These are phyloP conservation scores for Rhagoletis zephyria DNA, from an alignment of 1,140 invertebrate species.

Conservation along the genomic window DNA sequence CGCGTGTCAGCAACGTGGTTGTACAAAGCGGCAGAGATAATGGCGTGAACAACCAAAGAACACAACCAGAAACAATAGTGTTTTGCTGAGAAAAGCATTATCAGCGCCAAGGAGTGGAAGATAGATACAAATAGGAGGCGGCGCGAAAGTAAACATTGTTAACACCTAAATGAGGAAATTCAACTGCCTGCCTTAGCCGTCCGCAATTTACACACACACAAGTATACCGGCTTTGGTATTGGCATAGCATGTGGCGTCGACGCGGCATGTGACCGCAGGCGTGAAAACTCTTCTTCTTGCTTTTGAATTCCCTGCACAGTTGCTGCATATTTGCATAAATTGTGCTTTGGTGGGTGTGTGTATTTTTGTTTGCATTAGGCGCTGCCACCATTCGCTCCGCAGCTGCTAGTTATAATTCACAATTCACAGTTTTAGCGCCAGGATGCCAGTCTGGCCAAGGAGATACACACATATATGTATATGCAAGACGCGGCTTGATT, in stretches of 20 bases:
- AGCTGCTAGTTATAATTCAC: conserved; percentile 13
- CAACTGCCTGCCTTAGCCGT: background rate
- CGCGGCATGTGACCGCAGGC: background rate
- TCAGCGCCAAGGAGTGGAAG: background rate
- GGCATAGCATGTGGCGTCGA: background rate
- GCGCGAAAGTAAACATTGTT: conserved; percentile 4
- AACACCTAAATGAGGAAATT: background rate
- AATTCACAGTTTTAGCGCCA: background rate
- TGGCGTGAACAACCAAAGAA: background rate
- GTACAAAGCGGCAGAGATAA: background rate
- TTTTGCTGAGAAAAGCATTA: background rate
- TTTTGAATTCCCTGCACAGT: background rate
- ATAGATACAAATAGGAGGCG: background rate
- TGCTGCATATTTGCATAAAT: background rate
- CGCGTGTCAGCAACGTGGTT: conserved; percentile 2
- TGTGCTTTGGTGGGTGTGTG: background rate
- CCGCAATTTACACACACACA: conserved; percentile 8
- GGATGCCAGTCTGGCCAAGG: background rate
- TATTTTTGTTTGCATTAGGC: background rate
- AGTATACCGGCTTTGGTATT: background rate
- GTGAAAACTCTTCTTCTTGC: background rate
- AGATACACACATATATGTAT: background rate
- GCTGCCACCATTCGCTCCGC: background rate
- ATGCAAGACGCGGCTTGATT: background rate
- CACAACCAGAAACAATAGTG: background rate